Evolutionary conservation across 2,113 vertebrate genomes (phyloP), one percentile per base, ranked within the genome.

Genomic region (Malurus melanocephalus): DNA sequence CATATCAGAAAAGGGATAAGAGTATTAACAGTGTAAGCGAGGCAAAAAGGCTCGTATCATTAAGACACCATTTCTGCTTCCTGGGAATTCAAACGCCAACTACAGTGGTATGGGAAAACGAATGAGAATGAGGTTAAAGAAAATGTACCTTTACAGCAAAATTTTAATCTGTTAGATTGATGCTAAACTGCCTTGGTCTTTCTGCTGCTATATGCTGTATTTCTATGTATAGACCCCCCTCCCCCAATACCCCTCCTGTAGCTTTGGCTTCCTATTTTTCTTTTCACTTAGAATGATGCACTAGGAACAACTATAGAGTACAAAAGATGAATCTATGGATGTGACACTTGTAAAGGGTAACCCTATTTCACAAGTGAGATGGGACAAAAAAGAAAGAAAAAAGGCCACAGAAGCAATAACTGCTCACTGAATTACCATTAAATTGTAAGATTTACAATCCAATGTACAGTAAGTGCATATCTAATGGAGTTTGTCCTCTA

Each of bases 371-470:
- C 97, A 96, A 97, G 96, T 97, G 95, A 96, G 96, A 98, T 92
- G 96, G 97, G 97, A 98, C 97, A 94, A 96, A 98, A 97, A 97
- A 96, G 96, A 96, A 97, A 96, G 96, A 96, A 93, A 96, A 98
- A 98, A 98, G 97, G 97, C 97, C 97, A 97, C 96, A 93, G 96
- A 97, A 97, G 97, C 97, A 97, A 97, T 98, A 98, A 98, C 97
- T 97, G 97, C 96, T 96, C 96, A 95, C 96, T 95, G 97, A 97
- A 98, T 97, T 98, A 97, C 97, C 97, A 98, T 98, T 98, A 98
- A 97, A 98, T 97, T 96, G 96, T 97, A 98, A 98, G 97, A 98
- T 98, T 98, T 98, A 98, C 97, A 97, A 97, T 97, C 97, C 87
- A 95, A 96, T 53, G 95, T 96, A 97, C 97, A 97, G 97, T 96